Evolutionary conservation across 1,140 invertebrate species (phyloP), one percentile per base, ranked within the genome.

Genomic region (Thalassaphorura encarpata): DNA sequence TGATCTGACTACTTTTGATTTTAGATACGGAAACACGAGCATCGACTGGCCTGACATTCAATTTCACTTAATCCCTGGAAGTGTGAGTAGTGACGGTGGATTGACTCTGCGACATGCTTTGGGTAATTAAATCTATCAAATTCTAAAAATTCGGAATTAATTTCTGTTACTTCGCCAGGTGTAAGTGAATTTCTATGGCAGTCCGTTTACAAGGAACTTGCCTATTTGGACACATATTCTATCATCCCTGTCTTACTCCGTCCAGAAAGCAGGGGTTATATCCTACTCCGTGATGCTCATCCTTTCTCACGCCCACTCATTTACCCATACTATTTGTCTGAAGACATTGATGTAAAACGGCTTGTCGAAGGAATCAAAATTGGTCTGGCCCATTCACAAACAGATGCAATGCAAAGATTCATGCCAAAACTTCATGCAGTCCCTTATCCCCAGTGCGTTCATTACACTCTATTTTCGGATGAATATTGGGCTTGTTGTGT

Each of bases 241-340:
- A 84, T 90, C 56, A 69, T 90, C 15, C 88, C 87, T 0, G 69
- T 89, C 1, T 67, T 91, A 1, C 69, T 94, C 28, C 75, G 90
- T 3, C 89, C 91, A 0, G 83, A 81, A 66, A 92, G 89, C 67
- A 78, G 78, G 0, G 91, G 91, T 0, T 83, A 81, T 78, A 74
- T 95, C 4, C 77, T 81, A n/a, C 67, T 95, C 1, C 80, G 79
- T 54, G 87, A 80, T 29, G 76, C 72, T 26, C 83, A 97, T 72
- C 92, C 92, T 0, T 77, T 81, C 11, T 77, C 84, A 1, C 79
- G 85, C 64, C 92, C 92, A 0, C 78, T 84, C 3, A 85, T 97
- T n/a, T 85, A 89, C 69, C 90, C 93, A 0, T 92, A 92, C 66
- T 94, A 94, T 66, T 87, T 94, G 66, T 81, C 84, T 0, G 80